Evolutionary conservation across 2,888 invertebrate species (phyloP).

Genomic region (Hyposoter didymator): DNA sequence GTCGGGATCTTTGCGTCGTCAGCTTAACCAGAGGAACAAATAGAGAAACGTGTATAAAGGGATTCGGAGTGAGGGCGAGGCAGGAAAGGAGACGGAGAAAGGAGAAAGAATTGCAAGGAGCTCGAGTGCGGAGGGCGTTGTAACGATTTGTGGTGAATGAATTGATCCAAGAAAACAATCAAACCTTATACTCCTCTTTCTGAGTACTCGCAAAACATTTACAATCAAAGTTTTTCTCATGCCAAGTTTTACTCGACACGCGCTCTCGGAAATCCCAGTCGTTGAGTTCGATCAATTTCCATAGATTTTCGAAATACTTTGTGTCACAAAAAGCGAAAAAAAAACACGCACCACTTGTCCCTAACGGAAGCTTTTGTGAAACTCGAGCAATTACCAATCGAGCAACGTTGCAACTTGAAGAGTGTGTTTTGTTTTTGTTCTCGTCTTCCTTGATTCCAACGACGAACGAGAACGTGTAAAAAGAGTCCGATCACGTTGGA

Average conservation of each 20-base stretch:
- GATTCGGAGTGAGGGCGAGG: constrained; percentile 32
- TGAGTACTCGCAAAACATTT: background rate
- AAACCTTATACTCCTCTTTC: background rate
- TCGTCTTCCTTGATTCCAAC: background rate
- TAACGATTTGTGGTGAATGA: constrained; percentile 64
- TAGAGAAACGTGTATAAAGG: constrained; percentile 33
- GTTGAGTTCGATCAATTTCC: background rate
- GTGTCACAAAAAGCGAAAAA: constrained; percentile 6
- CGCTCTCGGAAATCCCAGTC: background rate
- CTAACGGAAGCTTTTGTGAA: constrained; percentile 11
- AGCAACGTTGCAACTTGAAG: constrained; percentile 15
- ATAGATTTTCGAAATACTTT: background rate
- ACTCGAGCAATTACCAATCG: constrained; percentile 12
- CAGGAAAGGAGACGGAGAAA: constrained; percentile 15
- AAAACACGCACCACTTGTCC: constrained; percentile 6
- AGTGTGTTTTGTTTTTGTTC: background rate
- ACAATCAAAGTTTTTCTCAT: background rate
- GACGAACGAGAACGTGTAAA: constrained; percentile 32
- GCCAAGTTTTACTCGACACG: background rate
- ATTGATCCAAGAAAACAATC: constrained; percentile 48
- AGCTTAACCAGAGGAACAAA: constrained; percentile 71
- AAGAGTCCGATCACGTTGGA: constrained; percentile 55
- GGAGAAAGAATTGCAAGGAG: constrained; percentile 27
- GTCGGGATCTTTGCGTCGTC: constrained; percentile 82
- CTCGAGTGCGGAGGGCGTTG: constrained; percentile 29